Evolutionary conservation across 2,888 invertebrate genomes (phyloP), one percentile per base, ranked within the genome.

Genomic region (Dione vanillae): DNA sequence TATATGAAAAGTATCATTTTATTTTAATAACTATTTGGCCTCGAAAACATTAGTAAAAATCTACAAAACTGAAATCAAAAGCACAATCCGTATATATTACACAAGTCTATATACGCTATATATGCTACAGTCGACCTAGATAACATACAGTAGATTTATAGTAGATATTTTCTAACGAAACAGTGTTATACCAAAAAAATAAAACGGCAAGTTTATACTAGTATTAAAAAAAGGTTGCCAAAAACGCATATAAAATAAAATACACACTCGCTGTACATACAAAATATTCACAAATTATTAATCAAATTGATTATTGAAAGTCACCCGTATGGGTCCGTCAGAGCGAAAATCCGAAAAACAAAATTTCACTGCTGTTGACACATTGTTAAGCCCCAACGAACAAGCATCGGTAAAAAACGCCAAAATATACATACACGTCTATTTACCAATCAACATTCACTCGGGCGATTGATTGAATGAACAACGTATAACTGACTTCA

Each of bases 391-490:
- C 79, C 71, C 67, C 75, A 80, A 78, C 82, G 80, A 78, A 80
- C 72, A 72, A 75, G 76, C 75, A 72, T 70, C 66, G 78, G 77
- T 76, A 51, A 49, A 64, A 64, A 49, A 40, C 49, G 40, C 64
- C 64, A 49, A 64, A 64, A 64, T 64, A 49, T 64, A 74, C 76
- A 80, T 73, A 79, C 75, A 65, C 78, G 79, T 80, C 83, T 87
- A 85, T 87, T 87, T 87, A 85, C 85, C 86, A 86, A 88, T 87
- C 88, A 86, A 84, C 82, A 82, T 85, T 82, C 88, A 85, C 78
- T 84, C 83, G 80, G 78, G 83, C 87, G 83, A 77, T 81, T 85
- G 86, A 88, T 88, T 87, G 86, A 87, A 85, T 87, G 84, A 83
- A 83, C 82, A 19, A 19, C 71, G 41, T 65, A 69, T 54, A 59